Conservation (phyloP, 1,140 invertebrate genomes). For the Pseudomyrmex cubaensis region DNA sequence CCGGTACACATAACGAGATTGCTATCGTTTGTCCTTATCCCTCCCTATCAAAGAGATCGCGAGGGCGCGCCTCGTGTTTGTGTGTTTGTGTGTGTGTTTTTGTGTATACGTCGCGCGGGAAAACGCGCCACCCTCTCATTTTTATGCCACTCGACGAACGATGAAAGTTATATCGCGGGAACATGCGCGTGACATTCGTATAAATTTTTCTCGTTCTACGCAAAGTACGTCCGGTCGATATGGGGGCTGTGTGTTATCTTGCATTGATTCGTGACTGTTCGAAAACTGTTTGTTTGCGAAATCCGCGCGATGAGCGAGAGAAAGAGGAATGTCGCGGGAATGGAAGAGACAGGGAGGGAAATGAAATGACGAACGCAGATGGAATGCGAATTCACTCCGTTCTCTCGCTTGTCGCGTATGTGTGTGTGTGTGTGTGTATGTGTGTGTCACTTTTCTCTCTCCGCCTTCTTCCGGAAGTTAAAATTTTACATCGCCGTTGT, state of each 20-base stretch:
- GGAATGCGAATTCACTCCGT: constrained; percentile 67
- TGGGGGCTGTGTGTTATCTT: constrained; percentile 29
- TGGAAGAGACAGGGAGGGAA: background rate
- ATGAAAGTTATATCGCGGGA: constrained; percentile 13
- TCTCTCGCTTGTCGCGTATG: background rate
- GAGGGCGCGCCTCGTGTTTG: no score
- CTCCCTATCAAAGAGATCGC: background rate
- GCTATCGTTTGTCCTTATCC: constrained; percentile 36
- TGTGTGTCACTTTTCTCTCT: constrained; percentile 1
- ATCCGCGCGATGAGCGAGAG: constrained; percentile 57
- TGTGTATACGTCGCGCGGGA: background rate
- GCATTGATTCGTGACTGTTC: background rate
- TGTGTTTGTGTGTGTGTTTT: no score
- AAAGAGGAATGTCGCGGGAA: constrained; percentile 7
- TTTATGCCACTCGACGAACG: constrained; percentile 14
- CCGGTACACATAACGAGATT: constrained; percentile 44
- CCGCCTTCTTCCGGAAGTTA: constrained; percentile 44
- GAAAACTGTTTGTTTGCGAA: constrained; percentile 62
- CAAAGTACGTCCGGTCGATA: background rate
- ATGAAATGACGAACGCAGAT: constrained; percentile 64
- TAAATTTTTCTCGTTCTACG: constrained; percentile 25
- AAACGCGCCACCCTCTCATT: constrained; percentile 3
- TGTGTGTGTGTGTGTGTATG: background rate
- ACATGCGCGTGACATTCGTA: background rate
- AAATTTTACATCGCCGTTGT: constrained; percentile 63